Conservation (phyloP, 1,140 invertebrate species). For the Macrobrachium rosenbergii region DNA sequence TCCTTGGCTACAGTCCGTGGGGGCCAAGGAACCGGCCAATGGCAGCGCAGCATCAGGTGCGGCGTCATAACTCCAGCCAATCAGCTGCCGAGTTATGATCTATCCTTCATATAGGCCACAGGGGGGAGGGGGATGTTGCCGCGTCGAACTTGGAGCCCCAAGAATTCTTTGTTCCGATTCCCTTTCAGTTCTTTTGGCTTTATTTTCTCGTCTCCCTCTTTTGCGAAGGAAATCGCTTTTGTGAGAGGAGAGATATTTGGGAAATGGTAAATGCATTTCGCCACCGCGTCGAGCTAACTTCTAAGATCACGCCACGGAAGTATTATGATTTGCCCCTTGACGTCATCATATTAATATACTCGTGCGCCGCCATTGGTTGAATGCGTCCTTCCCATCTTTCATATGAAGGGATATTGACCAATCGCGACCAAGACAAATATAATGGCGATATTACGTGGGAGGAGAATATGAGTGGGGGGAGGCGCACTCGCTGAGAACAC, state of each 20-base stretch:
- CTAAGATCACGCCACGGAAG: background rate
- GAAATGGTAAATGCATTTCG: background rate
- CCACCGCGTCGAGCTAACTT: background rate
- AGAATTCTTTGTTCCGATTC: background rate
- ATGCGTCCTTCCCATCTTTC: conserved; percentile 48
- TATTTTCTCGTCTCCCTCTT: background rate
- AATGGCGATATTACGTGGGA: conserved; percentile 58
- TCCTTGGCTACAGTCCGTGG: background rate
- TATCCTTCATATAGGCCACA: conserved; percentile 56
- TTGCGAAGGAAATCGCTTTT: background rate
- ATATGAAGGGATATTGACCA: conserved; percentile 47
- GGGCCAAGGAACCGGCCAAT: conserved; percentile 35
- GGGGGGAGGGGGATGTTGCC: conserved; percentile 29
- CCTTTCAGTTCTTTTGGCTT: background rate
- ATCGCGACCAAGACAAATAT: conserved; percentile 38
- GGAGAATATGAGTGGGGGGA: conserved; percentile 30
- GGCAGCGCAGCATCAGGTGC: conserved; percentile 33
- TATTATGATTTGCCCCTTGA: conserved; percentile 51
- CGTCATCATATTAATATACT: conserved; percentile 64
- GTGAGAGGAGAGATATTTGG: no score
- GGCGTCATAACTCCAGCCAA: conserved; percentile 59
- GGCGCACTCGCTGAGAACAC: no score
- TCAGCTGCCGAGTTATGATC: conserved; percentile 58
- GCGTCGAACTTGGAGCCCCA: conserved; percentile 18
- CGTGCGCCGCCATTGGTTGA: conserved; percentile 45